These are phyloP conservation scores for Tortricodes alternella DNA, from an alignment of 2,888 invertebrate genomes.

Conservation along the genomic window DNA sequence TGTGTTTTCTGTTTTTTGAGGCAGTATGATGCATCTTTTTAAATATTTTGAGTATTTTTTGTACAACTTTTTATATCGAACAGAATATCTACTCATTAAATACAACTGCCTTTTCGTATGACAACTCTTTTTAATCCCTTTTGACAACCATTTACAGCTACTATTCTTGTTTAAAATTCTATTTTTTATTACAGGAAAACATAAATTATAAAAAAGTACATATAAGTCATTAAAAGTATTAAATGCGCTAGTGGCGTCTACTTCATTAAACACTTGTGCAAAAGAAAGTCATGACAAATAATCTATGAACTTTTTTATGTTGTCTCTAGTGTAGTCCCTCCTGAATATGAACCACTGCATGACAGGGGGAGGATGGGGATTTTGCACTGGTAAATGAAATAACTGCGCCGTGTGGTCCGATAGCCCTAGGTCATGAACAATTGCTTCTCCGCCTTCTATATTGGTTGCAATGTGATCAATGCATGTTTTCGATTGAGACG, in stretches of 20 bases:
- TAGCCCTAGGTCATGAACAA: background rate
- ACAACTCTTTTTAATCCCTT: background rate
- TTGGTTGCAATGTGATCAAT: background rate
- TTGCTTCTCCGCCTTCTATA: background rate
- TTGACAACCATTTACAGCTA: background rate
- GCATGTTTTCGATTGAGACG: background rate
- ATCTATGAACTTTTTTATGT: background rate
- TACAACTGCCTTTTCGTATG: background rate
- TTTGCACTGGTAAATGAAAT: background rate
- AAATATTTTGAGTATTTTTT: background rate
- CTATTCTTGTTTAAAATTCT: background rate
- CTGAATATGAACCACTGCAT: background rate
- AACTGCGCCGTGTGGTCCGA: background rate
- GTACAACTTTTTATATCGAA: background rate
- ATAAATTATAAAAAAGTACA: background rate
- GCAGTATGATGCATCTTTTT: background rate
- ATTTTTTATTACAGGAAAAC: background rate
- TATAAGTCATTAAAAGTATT: constrained; percentile 2
- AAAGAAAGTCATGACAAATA: background rate
- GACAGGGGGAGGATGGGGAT: background rate
- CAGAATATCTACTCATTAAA: background rate
- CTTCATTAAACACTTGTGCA: background rate
- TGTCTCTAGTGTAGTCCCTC: background rate
- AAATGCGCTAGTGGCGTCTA: background rate
- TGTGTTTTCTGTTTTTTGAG: background rate